Base-by-base conservation (phyloP, 2,113 vertebrate species). In the Lota lota region DNA sequence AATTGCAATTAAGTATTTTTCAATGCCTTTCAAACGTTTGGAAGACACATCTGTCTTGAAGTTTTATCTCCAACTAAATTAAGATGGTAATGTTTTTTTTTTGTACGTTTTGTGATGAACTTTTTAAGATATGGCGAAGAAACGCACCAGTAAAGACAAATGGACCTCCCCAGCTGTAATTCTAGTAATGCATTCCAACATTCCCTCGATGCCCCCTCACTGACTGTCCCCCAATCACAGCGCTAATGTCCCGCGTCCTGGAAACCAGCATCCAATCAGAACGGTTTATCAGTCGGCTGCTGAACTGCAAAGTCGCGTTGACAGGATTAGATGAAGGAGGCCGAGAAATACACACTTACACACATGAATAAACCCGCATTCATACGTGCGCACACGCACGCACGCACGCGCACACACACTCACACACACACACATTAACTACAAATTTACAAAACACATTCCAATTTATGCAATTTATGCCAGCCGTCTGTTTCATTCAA, bases 221-320 rank as follows among this genome's bases (percentile, higher is more conserved):
- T 61, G 67, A 68, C 12, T 59, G 21, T 73, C 63, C 69, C 84
- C 83, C 70, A 83, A 75, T 85, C 83, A 81, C 20, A 70, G 61
- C 68, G 77, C 76, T 88, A 87, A 90, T 87, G 85, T 85, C 75
- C 88, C 78, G 64, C 50, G 5, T 76, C 74, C 18, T 62, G 40
- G 72, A 74, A 63, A 79, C 65, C 17, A 18, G 57, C 67, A 78
- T 69, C 82, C 83, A 84, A 84, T 80, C 83, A 83, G 76, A 83
- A 66, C 11, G 12, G 75, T 72, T 68, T 22, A 87, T 90, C 84
- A 77, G 73, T 90, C 87, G 86, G 75, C 67, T 73, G 67, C 64
- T 77, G 81, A 83, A 75, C 77, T 86, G 80, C 63, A 63, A 77
- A 79, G 40, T 68, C 56, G 19, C 59, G 66, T 56, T 83, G 88